Percentiles rank a stretch among this genome's conserved stretches.
These are phyloP conservation scores for Drosophila murphyi DNA, from an alignment of 1,140 invertebrate genomes.

Conservation along the genomic window DNA sequence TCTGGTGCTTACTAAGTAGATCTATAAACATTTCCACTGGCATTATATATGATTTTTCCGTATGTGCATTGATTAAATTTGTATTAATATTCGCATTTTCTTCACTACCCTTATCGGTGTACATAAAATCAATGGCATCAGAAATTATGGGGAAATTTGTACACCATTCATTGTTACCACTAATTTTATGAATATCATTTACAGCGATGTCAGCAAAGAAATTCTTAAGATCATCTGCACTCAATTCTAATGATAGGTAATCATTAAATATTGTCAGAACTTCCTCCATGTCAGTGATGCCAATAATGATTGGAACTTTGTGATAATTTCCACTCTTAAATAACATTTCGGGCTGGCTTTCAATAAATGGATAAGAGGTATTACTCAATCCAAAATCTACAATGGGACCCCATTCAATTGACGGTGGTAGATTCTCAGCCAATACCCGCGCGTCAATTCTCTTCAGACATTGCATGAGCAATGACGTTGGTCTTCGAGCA, in stretches of 20 bases:
- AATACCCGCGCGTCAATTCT: conserved; percentile 86
- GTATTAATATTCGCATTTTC: conserved; percentile 85
- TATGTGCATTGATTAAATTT: conserved; percentile 88
- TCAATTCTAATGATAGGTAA: conserved; percentile 85
- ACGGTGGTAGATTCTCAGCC: conserved; percentile 86
- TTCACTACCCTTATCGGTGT: conserved; percentile 86
- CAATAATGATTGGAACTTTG: conserved; percentile 89
- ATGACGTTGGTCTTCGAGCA: conserved; percentile 87
- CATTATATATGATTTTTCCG: conserved; percentile 90
- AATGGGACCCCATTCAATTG: conserved; percentile 90
- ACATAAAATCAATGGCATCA: conserved; percentile 91
- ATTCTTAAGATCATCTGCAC: conserved; percentile 86
- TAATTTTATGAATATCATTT: conserved; percentile 85
- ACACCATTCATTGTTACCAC: conserved; percentile 86
- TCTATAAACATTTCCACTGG: conserved; percentile 88
- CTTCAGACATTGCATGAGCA: conserved; percentile 89
- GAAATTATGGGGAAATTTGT: conserved; percentile 89
- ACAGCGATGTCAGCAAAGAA: conserved; percentile 87
- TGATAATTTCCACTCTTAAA: conserved; percentile 87
- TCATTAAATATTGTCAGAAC: conserved; percentile 87
- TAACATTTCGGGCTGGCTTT: conserved; percentile 87
- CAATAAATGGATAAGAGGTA: conserved; percentile 87
- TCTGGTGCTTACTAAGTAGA: conserved; percentile 86
- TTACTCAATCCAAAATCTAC: conserved; percentile 90
- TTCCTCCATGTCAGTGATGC: conserved; percentile 92